A percentile compares a stretch with the other conserved stretches of the same genome.
Conservation (phyloP, 2,113 vertebrate genomes). For the Sceloporus tristichus region DNA sequence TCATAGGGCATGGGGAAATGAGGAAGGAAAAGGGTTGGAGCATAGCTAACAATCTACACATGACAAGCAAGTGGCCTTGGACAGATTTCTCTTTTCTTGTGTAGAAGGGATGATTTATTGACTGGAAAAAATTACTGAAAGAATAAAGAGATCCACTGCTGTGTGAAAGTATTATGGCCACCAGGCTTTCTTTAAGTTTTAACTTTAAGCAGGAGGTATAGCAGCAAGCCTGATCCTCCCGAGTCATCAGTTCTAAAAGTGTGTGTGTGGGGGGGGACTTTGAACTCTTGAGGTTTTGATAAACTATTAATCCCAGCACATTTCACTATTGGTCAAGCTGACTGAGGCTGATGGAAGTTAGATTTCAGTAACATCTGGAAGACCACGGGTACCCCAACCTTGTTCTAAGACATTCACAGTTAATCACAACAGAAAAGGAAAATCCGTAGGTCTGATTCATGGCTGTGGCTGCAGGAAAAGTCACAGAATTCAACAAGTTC, state of each 20-base stretch:
- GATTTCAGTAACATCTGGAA: too few species aligned
- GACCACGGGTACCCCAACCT: not conserved
- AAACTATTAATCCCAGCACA: too few species aligned
- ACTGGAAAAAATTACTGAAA: conserved; percentile 5
- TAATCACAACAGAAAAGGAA: not conserved
- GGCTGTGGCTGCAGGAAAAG: not conserved
- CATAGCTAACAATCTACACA: not conserved
- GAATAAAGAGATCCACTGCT: not conserved
- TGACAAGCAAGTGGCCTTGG: not conserved
- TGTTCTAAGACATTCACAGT: conserved; percentile 13
- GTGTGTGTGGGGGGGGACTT: too few species aligned
- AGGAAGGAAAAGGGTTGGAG: too few species aligned
- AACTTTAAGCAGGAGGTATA: not conserved
- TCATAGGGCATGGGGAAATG: not conserved
- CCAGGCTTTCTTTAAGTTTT: not conserved
- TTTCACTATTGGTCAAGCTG: too few species aligned
- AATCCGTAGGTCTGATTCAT: not conserved
- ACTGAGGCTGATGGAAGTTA: too few species aligned
- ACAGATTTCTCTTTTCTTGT: not conserved
- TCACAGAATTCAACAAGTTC: not conserved
- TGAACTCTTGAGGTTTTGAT: too few species aligned
- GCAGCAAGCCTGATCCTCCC: not conserved
- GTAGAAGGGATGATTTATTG: conserved; percentile 11
- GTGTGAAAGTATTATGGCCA: not conserved
- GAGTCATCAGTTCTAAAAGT: conserved; percentile 6